Conservation (phyloP, 2,888 invertebrate genomes). For the Sarcophaga variegata region DNA sequence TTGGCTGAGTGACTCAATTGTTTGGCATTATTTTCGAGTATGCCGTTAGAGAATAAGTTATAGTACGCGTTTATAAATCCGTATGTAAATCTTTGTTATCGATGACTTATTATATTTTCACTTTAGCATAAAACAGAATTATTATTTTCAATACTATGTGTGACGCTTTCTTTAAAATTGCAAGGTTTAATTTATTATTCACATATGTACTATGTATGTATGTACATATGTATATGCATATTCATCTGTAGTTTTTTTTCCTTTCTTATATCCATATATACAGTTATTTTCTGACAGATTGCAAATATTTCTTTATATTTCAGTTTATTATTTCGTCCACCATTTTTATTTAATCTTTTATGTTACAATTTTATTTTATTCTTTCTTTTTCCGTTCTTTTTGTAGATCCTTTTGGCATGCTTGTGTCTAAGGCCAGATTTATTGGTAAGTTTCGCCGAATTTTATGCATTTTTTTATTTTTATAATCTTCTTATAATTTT, state of each 20-base stretch:
- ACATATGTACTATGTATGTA: too few species aligned
- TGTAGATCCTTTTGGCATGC: slow-evolving; percentile 89
- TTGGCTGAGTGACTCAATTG: too few species aligned
- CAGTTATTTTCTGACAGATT: background rate
- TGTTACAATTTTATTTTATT: slow-evolving; percentile 78
- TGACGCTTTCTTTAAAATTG: too few species aligned
- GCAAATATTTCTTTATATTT: slow-evolving; percentile 3
- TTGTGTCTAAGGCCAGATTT: slow-evolving; percentile 89
- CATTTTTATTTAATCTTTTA: slow-evolving; percentile 60
- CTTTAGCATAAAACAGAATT: too few species aligned
- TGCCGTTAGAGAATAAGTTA: too few species aligned
- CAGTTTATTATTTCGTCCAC: slow-evolving; percentile 44
- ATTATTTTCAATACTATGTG: too few species aligned
- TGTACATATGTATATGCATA: background rate
- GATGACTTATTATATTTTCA: too few species aligned
- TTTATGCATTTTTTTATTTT: slow-evolving; percentile 74
- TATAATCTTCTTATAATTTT: slow-evolving; percentile 52
- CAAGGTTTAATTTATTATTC: too few species aligned
- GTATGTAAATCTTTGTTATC: too few species aligned
- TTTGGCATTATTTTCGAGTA: too few species aligned
- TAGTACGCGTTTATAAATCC: too few species aligned
- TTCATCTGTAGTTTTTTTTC: background rate
- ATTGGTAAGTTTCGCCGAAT: slow-evolving; percentile 85
- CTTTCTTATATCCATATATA: background rate
- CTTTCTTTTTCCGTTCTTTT: slow-evolving; percentile 84